Evolutionary conservation across 1,140 invertebrate species (phyloP).

Genomic region (Octopus sinensis): DNA sequence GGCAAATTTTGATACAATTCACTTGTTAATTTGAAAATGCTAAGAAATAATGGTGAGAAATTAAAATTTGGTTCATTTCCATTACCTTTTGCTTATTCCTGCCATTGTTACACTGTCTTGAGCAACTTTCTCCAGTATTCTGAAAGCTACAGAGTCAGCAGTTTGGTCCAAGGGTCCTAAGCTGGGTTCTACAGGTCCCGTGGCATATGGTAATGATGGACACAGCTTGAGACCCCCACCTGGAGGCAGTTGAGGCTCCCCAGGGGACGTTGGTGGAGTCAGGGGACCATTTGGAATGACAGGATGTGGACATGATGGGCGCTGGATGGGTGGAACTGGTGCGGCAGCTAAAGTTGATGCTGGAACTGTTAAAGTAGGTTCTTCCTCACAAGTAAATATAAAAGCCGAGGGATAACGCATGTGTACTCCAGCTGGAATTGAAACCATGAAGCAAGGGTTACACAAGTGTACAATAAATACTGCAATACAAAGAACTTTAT

Average conservation of each 20-base stretch:
- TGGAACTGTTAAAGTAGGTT: slow-evolving; percentile 42
- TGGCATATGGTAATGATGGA: slow-evolving; percentile 6
- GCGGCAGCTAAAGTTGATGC: slow-evolving; percentile 22
- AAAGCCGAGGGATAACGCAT: slow-evolving; percentile 93
- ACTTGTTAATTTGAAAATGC: too few species aligned
- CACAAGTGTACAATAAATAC: too few species aligned
- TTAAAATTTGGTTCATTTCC: too few species aligned
- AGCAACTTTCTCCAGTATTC: slow-evolving; percentile 72
- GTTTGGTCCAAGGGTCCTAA: slow-evolving; percentile 56
- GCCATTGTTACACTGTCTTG: slow-evolving; percentile 67
- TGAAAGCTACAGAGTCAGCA: slow-evolving; percentile 43
- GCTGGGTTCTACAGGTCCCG: slow-evolving; percentile 48
- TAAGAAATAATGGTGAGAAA: too few species aligned
- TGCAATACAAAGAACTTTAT: too few species aligned
- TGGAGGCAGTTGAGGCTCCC: slow-evolving; percentile 31
- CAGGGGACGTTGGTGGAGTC: slow-evolving; percentile 52
- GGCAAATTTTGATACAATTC: too few species aligned
- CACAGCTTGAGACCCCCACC: slow-evolving; percentile 22
- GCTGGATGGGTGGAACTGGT: slow-evolving; percentile 29
- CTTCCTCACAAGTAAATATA: slow-evolving; percentile 87
- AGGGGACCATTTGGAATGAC: slow-evolving; percentile 35
- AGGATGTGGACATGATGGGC: slow-evolving; percentile 32
- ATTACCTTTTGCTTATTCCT: slow-evolving; percentile 41
- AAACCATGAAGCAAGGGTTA: neutral
- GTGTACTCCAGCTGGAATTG: slow-evolving; percentile 73